Evolutionary conservation across 2,888 invertebrate species (phyloP).

Genomic region (Perithous albicinctus): DNA sequence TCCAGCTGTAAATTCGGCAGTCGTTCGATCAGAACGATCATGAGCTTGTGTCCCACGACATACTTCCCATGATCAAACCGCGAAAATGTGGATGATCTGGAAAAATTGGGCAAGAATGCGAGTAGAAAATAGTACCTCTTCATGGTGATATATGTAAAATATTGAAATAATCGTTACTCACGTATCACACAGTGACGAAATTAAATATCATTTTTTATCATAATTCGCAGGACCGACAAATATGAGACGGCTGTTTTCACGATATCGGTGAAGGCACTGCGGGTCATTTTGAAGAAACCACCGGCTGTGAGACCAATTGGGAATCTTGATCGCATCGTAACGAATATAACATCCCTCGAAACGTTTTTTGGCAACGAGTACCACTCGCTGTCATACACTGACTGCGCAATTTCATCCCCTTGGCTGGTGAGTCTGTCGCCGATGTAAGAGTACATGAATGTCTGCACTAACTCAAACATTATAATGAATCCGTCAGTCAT

Average conservation of each 20-base stretch:
- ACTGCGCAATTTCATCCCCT: conserved; percentile 68
- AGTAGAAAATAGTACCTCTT: no score
- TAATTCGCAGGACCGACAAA: conserved; percentile 70
- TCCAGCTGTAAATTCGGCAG: no score
- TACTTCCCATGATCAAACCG: no score
- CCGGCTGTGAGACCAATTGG: conserved; percentile 70
- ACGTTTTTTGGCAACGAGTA: conserved; percentile 69
- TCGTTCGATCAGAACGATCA: no score
- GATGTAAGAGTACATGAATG: conserved; percentile 72
- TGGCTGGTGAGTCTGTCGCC: conserved; percentile 73
- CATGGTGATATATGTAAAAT: no score
- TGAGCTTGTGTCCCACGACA: no score
- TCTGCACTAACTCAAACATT: conserved; percentile 71
- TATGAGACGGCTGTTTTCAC: conserved; percentile 71
- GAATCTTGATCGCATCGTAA: conserved; percentile 72
- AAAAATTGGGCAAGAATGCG: no score
- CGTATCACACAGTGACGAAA: no score
- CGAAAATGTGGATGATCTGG: no score
- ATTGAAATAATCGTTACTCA: no score
- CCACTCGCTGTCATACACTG: conserved; percentile 73
- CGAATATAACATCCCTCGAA: conserved; percentile 71
- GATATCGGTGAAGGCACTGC: conserved; percentile 67
- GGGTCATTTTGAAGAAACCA: conserved; percentile 71
- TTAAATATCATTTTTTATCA: no score
- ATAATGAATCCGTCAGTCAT: conserved; percentile 63